Evolutionary conservation across 2,888 invertebrate species (phyloP).

Genomic region (Microplitis manilae): DNA sequence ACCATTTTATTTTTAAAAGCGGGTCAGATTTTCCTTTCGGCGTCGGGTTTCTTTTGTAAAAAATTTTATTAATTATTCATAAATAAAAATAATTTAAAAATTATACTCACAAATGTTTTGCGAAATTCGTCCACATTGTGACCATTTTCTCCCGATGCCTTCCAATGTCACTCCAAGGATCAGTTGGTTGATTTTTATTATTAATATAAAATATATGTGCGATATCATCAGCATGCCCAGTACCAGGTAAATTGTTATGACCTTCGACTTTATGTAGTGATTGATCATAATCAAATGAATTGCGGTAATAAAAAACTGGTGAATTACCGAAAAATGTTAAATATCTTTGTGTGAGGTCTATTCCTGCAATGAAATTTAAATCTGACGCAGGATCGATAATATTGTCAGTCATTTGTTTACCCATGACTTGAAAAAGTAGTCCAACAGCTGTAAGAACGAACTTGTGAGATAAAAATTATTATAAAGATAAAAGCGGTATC

Average conservation of each 20-base stretch:
- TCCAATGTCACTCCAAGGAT: neutral
- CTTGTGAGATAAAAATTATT: neutral
- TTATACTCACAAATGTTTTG: constrained; percentile 9
- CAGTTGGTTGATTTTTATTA: neutral
- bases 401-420: neutral
- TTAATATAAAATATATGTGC: neutral
- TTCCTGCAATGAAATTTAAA: neutral
- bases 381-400: neutral
- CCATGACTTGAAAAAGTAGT: neutral
- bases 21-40: neutral
- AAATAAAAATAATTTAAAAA: neutral
- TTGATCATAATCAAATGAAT: constrained; percentile 19
- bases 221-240: constrained; percentile 5
- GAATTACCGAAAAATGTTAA: neutral
- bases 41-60: neutral
- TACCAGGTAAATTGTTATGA: neutral
- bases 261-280: constrained; percentile 5
- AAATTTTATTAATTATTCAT: neutral
- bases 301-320: constrained; percentile 9
- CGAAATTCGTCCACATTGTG: neutral
- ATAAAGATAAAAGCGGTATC: neutral
- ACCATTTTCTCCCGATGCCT: constrained; percentile 3
- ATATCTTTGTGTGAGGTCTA: constrained; percentile 15
- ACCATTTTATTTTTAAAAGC: neutral
- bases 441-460: constrained; percentile 1